phyloP scores from a whole-genome alignment of 2,888 invertebrate genomes.

The Eremobia ochroleuca region DNA sequence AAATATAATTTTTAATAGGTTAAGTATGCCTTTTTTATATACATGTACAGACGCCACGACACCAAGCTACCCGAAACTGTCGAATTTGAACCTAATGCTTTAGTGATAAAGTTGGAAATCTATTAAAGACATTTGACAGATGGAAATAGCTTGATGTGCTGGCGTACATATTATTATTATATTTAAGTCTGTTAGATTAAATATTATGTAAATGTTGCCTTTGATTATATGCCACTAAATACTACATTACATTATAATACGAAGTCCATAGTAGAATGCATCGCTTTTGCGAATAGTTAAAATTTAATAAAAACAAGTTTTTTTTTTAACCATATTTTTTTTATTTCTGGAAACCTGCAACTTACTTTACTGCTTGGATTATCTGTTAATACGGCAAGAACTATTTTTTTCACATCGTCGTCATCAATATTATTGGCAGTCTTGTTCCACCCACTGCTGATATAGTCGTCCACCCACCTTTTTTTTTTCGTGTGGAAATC shows the following conservation, averaged over 20 bases:
- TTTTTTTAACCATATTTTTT: background rate
- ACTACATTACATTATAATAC: constrained; percentile 18
- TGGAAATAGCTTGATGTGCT: too few species aligned
- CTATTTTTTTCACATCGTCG: background rate
- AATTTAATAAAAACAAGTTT: constrained; percentile 45
- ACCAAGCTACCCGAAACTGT: too few species aligned
- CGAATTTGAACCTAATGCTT: too few species aligned
- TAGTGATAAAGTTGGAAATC: too few species aligned
- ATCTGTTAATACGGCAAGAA: background rate
- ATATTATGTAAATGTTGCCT: background rate
- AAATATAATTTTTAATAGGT: background rate
- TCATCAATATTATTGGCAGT: too few species aligned
- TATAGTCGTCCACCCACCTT: too few species aligned
- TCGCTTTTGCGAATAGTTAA: constrained; percentile 62
- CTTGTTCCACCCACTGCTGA: background rate
- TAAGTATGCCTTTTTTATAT: constrained; percentile 20
- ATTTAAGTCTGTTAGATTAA: background rate
- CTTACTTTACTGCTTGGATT: background rate
- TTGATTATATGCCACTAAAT: constrained; percentile 37
- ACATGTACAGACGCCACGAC: background rate
- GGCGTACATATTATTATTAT: background rate
- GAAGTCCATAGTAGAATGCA: constrained; percentile 55
- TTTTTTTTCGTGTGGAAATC: too few species aligned
- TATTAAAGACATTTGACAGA: too few species aligned
- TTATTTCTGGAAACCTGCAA: background rate